phyloP scores from a whole-genome alignment of 2,797 vertebrate genomes.

The Lepidocolaptes lacrymiger region DNA sequence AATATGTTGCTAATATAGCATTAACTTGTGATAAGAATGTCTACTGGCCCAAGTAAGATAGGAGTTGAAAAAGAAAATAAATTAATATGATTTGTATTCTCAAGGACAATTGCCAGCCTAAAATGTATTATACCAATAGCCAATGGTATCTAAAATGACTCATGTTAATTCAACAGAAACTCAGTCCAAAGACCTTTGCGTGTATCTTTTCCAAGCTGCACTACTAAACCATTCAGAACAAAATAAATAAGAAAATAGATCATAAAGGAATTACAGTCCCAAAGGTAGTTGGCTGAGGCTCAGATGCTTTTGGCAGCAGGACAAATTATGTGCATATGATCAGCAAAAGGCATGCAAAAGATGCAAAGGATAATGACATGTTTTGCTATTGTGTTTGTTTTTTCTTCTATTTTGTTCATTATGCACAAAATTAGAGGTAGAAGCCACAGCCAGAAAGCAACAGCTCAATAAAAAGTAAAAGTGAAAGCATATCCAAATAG shows the following conservation, averaged over 20 bases:
- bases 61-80: slow-evolving; percentile 36
- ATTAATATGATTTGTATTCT: slow-evolving; percentile 37
- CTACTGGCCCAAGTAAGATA: slow-evolving; percentile 27
- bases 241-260: slow-evolving; percentile 47
- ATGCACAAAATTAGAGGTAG: slow-evolving; percentile 37
- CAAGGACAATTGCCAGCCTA: not conserved
- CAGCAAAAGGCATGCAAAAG: slow-evolving; percentile 12
- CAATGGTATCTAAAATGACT: not conserved
- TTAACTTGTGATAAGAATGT: slow-evolving; percentile 28
- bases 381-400: slow-evolving; percentile 35
- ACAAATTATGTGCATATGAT: slow-evolving; percentile 23
- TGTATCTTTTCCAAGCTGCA: slow-evolving; percentile 24
- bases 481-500: not conserved
- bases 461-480: not conserved
- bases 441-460: slow-evolving; percentile 18
- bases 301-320: slow-evolving; percentile 41
- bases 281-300: slow-evolving; percentile 26
- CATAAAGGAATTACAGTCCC: slow-evolving; percentile 50
- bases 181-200: slow-evolving; percentile 29
- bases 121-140: not conserved
- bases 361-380: slow-evolving; percentile 43
- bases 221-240: slow-evolving; percentile 18
- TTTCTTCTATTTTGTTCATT: slow-evolving; percentile 53
- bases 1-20: not conserved
- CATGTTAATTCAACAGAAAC: slow-evolving; percentile 54